These are phyloP conservation scores for Eriocheir sinensis DNA, from an alignment of 1,140 invertebrate species.

Conservation along the genomic window DNA sequence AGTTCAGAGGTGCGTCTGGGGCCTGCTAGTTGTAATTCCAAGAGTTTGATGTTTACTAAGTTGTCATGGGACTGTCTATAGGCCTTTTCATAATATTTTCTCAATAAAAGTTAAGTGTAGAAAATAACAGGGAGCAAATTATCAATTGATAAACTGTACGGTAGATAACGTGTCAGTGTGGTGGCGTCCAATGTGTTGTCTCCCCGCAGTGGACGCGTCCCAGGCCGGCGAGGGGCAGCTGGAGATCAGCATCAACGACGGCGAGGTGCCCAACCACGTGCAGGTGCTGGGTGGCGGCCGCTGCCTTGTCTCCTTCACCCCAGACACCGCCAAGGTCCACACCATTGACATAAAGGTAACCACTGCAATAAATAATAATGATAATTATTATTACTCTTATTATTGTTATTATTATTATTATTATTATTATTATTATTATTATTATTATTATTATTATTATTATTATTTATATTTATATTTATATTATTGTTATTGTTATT, in stretches of 20 bases:
- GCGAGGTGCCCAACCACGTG: constrained; percentile 98
- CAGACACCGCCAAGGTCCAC: constrained; percentile 94
- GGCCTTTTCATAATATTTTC: not conserved
- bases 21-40: not conserved
- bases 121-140: no score
- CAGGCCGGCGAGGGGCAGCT: constrained; percentile 98
- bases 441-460: no score
- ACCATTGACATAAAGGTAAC: constrained; percentile 94
- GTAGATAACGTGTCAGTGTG: no score
- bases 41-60: not conserved
- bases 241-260: constrained; percentile 98
- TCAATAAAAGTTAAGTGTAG: not conserved
- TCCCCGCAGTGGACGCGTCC: constrained; percentile 93
- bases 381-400: no score
- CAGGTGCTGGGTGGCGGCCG: constrained; percentile 96
- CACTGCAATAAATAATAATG: no score
- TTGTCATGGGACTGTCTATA: not conserved
- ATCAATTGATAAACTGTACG: no score
- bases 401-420: no score
- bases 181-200: constrained; percentile 45
- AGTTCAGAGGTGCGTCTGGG: constrained; percentile 92
- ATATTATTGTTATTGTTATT: no score
- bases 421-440: no score
- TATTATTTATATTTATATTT: no score
- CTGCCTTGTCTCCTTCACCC: constrained; percentile 97